Percentiles rank a stretch among this genome's conserved stretches.
Evolutionary conservation across 2,113 vertebrate species (phyloP).

Genomic region (Elanoides forficatus): DNA sequence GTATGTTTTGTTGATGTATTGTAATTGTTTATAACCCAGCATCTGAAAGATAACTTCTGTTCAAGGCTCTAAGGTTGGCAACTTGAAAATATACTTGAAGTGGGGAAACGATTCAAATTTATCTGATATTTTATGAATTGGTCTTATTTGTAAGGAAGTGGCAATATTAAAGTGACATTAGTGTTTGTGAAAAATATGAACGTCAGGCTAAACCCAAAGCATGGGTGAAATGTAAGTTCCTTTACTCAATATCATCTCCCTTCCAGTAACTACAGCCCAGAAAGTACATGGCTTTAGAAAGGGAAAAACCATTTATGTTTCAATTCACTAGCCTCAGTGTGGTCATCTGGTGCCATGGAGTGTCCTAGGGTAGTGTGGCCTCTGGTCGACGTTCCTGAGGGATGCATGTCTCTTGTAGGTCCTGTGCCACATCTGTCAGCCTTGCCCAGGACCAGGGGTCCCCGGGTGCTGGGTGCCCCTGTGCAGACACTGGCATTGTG

Average conservation of each 20-base stretch:
- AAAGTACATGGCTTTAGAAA: not conserved
- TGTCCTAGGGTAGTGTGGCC: not conserved
- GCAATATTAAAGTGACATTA: not conserved
- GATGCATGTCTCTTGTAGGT: fast-evolving
- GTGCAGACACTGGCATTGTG: not conserved
- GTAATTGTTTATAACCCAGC: conserved; percentile 12
- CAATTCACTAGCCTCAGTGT: not conserved
- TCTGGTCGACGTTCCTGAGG: not conserved
- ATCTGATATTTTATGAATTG: not conserved
- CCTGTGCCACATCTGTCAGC: not conserved
- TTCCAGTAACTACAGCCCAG: not conserved
- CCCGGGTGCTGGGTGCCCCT: not conserved
- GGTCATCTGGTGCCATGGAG: not conserved
- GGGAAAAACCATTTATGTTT: not conserved
- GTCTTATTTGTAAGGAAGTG: not conserved
- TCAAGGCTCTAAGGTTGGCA: not conserved
- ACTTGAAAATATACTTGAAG: not conserved
- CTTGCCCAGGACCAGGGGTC: not conserved
- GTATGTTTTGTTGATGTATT: conserved; percentile 41
- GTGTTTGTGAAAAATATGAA: not conserved
- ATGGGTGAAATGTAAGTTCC: not conserved
- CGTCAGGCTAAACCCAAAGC: not conserved
- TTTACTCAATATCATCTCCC: not conserved
- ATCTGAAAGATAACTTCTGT: conserved; percentile 40
- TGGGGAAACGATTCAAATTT: not conserved